A percentile compares a stretch with the other conserved stretches of the same genome.
phyloP scores from a whole-genome alignment of 2,888 invertebrate species.

The Cosmia trapezina region DNA sequence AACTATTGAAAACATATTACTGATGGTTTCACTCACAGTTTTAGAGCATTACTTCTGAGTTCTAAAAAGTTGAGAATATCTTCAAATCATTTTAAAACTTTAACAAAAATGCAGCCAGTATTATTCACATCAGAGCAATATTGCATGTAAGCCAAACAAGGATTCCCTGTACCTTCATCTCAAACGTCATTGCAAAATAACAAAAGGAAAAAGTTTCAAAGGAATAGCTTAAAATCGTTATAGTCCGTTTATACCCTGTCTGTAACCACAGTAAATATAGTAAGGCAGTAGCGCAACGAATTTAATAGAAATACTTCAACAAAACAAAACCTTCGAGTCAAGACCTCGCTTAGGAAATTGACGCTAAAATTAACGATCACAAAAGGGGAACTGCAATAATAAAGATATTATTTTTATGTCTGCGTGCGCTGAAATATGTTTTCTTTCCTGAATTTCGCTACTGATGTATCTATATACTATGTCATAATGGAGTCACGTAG shows the following conservation, averaged over 20 bases:
- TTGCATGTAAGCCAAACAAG: constrained; percentile 5
- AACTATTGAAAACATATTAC: background rate
- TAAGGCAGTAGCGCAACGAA: constrained; percentile 28
- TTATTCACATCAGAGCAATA: background rate
- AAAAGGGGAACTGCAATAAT: constrained; percentile 5
- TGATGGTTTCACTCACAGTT: background rate
- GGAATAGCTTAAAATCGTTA: constrained; percentile 29
- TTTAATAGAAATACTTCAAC: background rate
- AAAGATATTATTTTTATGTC: too few species aligned
- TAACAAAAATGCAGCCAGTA: background rate
- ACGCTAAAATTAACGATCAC: too few species aligned
- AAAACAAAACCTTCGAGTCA: background rate
- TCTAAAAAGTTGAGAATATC: background rate
- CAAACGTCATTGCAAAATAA: constrained; percentile 21
- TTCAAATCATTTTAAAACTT: background rate
- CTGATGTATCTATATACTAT: constrained; percentile 29
- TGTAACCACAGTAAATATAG: constrained; percentile 11
- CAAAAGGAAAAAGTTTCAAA: constrained; percentile 17
- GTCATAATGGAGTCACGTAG: constrained; percentile 69
- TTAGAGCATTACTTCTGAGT: too few species aligned
- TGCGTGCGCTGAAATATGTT: background rate
- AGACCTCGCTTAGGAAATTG: background rate
- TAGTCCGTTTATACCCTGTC: constrained; percentile 33
- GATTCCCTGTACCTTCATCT: background rate
- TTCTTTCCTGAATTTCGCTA: constrained; percentile 16